Evolutionary conservation across 2,888 invertebrate species (phyloP), one percentile per base, ranked within the genome.

Genomic region (Gibbula magus): DNA sequence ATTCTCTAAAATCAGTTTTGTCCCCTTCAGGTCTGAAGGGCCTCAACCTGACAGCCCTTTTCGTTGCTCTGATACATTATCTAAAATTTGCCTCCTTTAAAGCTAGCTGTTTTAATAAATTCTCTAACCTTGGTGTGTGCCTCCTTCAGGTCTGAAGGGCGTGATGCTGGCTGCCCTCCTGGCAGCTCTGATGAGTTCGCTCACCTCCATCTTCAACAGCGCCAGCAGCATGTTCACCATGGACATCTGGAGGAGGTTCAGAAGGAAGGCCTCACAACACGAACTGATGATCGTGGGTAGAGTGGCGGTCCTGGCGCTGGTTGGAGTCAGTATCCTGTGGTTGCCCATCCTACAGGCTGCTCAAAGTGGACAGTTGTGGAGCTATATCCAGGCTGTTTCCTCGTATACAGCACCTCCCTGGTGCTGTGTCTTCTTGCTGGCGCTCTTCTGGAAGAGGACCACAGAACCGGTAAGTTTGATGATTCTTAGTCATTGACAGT

Each of bases 121-220:
- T n/a, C n/a, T n/a, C n/a, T n/a, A n/a, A n/a, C n/a, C n/a, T n/a
- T n/a, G n/a, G n/a, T n/a, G n/a, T n/a, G n/a, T n/a, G n/a, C n/a
- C n/a, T n/a, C n/a, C n/a, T n/a, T n/a, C n/a, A n/a, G n/a, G n/a
- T n/a, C n/a, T n/a, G n/a, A n/a, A 91, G 4, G 93, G 93, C 45
- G 81, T 93, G 20, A 93, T 93, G 93, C 85, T 94, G 82, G 94
- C 94, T 5, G 94, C 94, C 10, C 93, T 94, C 92, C 86, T 94
- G 87, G 93, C 94, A 7, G 94, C 94, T 2, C 88, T 94, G 8
- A 94, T 94, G 94, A 93, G 93, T 79, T 94, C 93, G 10, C 88
- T 94, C 45, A 94, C 94, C 1, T 94, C 94, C 16, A 94, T 94
- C 67, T 94, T 94, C 88, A 94, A 94, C 90, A 94, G 94, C 75